Conservation (phyloP, 2,797 vertebrate genomes). For the Uromys caudimaculatus region DNA sequence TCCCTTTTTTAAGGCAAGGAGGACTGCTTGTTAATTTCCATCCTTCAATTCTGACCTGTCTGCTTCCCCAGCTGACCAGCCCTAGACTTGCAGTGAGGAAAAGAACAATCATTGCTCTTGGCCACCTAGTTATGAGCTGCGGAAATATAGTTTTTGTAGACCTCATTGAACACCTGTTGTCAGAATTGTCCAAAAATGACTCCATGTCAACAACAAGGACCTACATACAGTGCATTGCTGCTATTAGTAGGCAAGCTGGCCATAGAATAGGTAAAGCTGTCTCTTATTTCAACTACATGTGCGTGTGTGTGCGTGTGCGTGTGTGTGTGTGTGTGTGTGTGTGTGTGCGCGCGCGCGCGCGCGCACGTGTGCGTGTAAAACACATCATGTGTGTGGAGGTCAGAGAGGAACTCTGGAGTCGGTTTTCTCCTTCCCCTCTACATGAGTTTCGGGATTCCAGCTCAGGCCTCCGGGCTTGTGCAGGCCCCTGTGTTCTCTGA, state of each 20-base stretch:
- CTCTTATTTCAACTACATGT: background rate
- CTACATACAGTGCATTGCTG: conserved; percentile 99
- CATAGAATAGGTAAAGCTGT: conserved; percentile 97
- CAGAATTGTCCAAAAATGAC: conserved; percentile 97
- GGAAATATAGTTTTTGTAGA: conserved; percentile 99
- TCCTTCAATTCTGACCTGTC: conserved; percentile 98
- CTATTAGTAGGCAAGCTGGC: conserved; percentile 99
- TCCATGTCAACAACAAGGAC: conserved; percentile 99
- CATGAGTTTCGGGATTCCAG: background rate
- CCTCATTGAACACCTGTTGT: conserved; percentile 97
- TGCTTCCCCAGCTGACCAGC: conserved; percentile 98
- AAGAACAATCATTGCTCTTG: conserved; percentile 98
- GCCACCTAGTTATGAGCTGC: conserved; percentile 99
- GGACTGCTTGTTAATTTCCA: conserved; percentile 99
- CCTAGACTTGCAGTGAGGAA: conserved; percentile 99
- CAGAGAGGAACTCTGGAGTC: background rate
- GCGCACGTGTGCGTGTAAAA: too few species aligned
- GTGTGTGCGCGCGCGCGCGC: too few species aligned
- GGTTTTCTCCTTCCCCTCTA: background rate
- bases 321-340: background rate
- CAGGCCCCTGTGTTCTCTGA: background rate
- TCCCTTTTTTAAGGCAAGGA: conserved; percentile 94
- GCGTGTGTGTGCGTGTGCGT: background rate
- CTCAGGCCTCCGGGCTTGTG: too few species aligned
- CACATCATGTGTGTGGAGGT: background rate